phyloP scores from a whole-genome alignment of 2,113 vertebrate species.

The Rhinichthys klamathensis region DNA sequence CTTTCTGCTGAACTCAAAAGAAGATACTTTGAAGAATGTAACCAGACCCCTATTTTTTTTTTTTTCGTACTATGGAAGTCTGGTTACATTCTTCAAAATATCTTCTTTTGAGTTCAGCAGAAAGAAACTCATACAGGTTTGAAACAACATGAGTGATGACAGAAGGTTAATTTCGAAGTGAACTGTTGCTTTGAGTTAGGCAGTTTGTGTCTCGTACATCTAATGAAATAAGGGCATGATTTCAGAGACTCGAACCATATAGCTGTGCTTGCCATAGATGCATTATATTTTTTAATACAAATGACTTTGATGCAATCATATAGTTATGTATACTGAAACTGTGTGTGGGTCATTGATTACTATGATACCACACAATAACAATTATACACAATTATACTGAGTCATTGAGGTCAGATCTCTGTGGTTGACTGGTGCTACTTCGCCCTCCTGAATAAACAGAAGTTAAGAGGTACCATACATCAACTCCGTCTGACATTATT shows the following conservation, averaged over 20 bases:
- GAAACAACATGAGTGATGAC: no score
- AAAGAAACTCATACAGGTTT: no score
- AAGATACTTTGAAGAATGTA: no score
- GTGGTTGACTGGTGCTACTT: not conserved
- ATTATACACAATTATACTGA: not conserved
- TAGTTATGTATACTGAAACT: not conserved
- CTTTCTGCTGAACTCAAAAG: no score
- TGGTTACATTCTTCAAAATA: no score
- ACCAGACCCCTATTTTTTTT: no score
- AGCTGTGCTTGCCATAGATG: conserved; percentile 15
- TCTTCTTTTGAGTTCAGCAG: no score
- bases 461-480: not conserved
- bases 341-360: not conserved
- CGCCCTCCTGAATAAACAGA: not conserved
- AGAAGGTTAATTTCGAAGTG: no score
- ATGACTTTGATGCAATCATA: not conserved
- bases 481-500: not conserved
- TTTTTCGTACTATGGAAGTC: no score
- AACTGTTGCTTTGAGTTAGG: not conserved
- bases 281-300: conserved; percentile 10
- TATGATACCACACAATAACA: not conserved
- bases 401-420: not conserved
- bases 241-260: conserved; percentile 5
- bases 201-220: not conserved
- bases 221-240: not conserved